These are phyloP conservation scores for Drosophila murphyi DNA, from an alignment of 1,140 invertebrate species.

Conservation along the genomic window DNA sequence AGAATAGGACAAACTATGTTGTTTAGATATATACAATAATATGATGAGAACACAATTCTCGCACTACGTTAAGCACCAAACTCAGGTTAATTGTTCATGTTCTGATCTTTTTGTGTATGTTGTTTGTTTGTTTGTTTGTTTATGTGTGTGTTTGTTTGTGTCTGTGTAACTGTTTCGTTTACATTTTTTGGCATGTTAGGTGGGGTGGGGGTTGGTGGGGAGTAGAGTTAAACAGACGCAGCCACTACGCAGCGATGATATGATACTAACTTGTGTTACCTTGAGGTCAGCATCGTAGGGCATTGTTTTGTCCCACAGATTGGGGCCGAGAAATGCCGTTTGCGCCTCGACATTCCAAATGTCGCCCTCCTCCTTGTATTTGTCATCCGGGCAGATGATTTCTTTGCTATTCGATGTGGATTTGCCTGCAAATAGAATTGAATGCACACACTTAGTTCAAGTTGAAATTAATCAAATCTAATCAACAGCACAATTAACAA, in stretches of 20 bases:
- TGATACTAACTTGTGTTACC: conserved; percentile 90
- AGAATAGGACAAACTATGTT: conserved; percentile 23
- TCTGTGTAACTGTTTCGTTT: conserved; percentile 28
- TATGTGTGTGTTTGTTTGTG: conserved; percentile 10
- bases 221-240: conserved; percentile 51
- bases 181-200: conserved; percentile 22
- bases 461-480: neutral
- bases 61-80: conserved; percentile 71
- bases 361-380: conserved; percentile 92
- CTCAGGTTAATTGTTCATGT: conserved; percentile 47
- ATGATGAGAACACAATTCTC: conserved; percentile 78
- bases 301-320: conserved; percentile 96
- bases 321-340: conserved; percentile 96
- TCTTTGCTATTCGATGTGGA: conserved; percentile 87
- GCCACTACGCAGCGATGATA: conserved; percentile 85
- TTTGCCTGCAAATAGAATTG: conserved; percentile 85
- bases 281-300: conserved; percentile 97
- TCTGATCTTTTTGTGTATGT: conserved; percentile 14
- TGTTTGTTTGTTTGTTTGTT: conserved; percentile 6
- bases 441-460: neutral
- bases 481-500: conserved; percentile 17
- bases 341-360: conserved; percentile 95
- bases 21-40: conserved; percentile 17
- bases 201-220: conserved; percentile 2
- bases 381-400: conserved; percentile 88